A percentile compares a stretch with the other conserved stretches of the same genome.
Conservation (phyloP, 1,140 invertebrate genomes). For the Plutomurus gul region DNA sequence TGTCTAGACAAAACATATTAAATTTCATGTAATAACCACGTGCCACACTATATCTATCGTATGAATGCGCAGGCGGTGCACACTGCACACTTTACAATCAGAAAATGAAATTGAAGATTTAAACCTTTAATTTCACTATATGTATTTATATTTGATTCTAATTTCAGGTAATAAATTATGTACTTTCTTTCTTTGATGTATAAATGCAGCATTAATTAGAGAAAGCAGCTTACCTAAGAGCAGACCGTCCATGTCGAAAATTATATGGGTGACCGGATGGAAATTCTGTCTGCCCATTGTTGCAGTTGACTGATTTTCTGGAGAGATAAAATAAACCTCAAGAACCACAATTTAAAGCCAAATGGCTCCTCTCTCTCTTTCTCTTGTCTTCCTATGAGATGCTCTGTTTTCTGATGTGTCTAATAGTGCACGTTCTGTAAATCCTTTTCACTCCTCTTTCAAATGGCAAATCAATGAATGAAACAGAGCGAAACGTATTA, state of each 20-base stretch:
- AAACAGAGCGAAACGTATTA: conserved; percentile 11
- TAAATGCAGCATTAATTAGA: too few relatives aligned
- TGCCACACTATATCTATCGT: too few relatives aligned
- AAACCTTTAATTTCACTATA: too few relatives aligned
- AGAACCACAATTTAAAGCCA: not conserved
- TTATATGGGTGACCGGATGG: conserved; percentile 47
- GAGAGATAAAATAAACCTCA: not conserved
- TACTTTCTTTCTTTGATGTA: too few relatives aligned
- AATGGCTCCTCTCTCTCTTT: not conserved
- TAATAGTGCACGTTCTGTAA: not conserved
- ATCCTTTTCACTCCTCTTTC: not conserved
- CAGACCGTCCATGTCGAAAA: conserved; percentile 51
- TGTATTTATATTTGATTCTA: too few relatives aligned
- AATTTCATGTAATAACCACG: too few relatives aligned
- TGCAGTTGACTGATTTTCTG: conserved; percentile 5
- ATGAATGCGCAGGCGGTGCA: too few relatives aligned
- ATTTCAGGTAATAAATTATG: too few relatives aligned
- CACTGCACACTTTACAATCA: too few relatives aligned
- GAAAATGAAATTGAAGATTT: too few relatives aligned
- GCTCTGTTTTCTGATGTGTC: not conserved
- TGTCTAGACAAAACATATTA: conserved; percentile 19
- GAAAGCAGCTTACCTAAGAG: conserved; percentile 29
- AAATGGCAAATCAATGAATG: conserved; percentile 21
- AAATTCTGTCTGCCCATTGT: conserved; percentile 17
- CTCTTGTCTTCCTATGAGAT: not conserved